Base-by-base conservation (phyloP, 2,888 invertebrate species). In the Coenonympha arcania region DNA sequence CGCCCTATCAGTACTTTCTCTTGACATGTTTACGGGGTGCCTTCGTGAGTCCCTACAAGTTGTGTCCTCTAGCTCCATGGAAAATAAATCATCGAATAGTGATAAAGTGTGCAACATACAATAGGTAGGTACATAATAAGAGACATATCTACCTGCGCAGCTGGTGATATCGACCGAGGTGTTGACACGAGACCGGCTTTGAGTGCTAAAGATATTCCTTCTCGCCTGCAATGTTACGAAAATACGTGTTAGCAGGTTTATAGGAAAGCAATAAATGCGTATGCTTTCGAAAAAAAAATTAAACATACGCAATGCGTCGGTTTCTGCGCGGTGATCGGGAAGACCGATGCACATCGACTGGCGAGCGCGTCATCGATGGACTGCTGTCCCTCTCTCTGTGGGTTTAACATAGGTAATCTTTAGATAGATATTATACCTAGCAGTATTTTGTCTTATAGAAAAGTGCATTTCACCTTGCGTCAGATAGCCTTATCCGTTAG, bases 121-220 rank as follows among this genome's bases (percentile, higher is more conserved):
- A 13, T 15, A 11, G 5, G 5, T 13, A 31, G 4, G 3, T 30
- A 30, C 1, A 15, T 31, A 31, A 31, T 20, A 33, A 9, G 30
- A 31, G 33, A 6, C 22, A 28, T 4, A 30, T 19, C 48, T 68
- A 83, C 85, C 70, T 65, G 71, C 22, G 52, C 62, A 3, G 31
- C 41, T 19, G 80, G 80, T 9, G 83, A 71, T 0, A 57, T 43
- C 0, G 84, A 82, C 0, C 79, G 71, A 2, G 83, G 80, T 5
- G 80, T 78, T 1, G 83, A 80, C 6, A 68, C 71, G 26, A 76
- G 59, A 1, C 80, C 83, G n/a, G 80, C 75, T 57, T 84, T 84
- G 46, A 85, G 56, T 1, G 85, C 85, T 30, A 85, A 62, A 1
- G 85, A 85, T 28, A 74, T 56, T 1, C 69, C 75, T 9, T 83